A percentile compares a stretch with the other conserved stretches of the same genome.
These are phyloP conservation scores for Synodontis membranacea DNA, from an alignment of 2,113 vertebrate species.

Conservation along the genomic window DNA sequence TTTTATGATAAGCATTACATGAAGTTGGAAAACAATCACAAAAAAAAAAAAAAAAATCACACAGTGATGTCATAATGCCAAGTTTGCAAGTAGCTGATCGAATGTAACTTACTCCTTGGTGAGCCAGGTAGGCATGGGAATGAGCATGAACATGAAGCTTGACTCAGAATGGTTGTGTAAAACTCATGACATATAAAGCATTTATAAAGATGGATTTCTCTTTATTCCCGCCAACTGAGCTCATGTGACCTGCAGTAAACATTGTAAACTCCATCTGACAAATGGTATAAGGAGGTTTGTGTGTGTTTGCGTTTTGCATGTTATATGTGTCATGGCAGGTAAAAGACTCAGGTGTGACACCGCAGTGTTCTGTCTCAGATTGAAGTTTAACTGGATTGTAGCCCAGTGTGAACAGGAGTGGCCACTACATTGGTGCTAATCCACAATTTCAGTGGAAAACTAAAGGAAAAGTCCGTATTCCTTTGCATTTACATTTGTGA, in stretches of 20 bases:
- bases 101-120: background rate
- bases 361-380: slow-evolving; percentile 12
- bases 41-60: no score
- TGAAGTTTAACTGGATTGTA: background rate
- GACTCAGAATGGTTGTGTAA: background rate
- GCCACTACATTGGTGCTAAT: background rate
- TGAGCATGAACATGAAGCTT: slow-evolving; percentile 35
- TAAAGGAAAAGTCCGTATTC: background rate
- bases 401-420: background rate
- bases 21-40: background rate
- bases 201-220: background rate
- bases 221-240: background rate
- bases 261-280: background rate
- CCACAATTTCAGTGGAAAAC: background rate
- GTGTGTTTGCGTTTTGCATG: slow-evolving; percentile 41
- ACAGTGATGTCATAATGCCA: slow-evolving; percentile 17
- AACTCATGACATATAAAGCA: slow-evolving; percentile 3
- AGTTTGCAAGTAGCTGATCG: background rate
- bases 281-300: background rate
- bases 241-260: slow-evolving; percentile 7
- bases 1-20: background rate
- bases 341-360: background rate
- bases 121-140: slow-evolving; percentile 9
- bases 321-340: background rate
- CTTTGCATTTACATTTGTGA: background rate